Evolutionary conservation across 2,888 invertebrate genomes (phyloP).

Genomic region (Drosophila atripex): DNA sequence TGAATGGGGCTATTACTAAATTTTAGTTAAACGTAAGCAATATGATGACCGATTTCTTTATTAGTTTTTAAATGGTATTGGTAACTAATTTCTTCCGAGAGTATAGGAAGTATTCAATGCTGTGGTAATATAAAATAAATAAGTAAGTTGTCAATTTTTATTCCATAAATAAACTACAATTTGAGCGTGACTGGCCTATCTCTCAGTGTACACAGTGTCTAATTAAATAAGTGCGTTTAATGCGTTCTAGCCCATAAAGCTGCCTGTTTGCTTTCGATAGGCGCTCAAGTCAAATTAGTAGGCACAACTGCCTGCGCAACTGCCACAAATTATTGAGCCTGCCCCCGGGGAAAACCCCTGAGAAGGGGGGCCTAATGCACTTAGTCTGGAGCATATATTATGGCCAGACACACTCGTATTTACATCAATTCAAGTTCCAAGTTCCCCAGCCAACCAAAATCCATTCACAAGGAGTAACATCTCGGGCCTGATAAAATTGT

Average conservation of each 20-base stretch:
- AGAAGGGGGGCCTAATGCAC: conserved; percentile 56
- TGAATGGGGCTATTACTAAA: no score
- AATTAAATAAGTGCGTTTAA: conserved; percentile 26
- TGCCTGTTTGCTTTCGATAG: conserved; percentile 43
- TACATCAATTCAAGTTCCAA: conserved; percentile 52
- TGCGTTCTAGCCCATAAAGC: conserved; percentile 12
- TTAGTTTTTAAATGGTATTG: no score
- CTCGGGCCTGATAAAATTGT: conserved; percentile 67
- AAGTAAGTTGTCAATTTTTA: no score
- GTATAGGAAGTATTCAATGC: no score
- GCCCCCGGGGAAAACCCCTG: conserved; percentile 30
- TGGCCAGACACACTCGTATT: conserved; percentile 30
- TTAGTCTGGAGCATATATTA: conserved; percentile 73
- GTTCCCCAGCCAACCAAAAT: conserved; percentile 7
- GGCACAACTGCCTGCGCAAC: conserved; percentile 62
- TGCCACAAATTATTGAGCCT: conserved; percentile 74
- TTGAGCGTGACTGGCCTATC: not conserved
- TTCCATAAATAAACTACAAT: no score
- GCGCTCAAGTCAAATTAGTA: conserved; percentile 75
- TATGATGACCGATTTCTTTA: no score
- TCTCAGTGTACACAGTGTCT: conserved; percentile 5
- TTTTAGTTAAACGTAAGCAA: no score
- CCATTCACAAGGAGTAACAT: conserved; percentile 28
- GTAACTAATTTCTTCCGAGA: no score
- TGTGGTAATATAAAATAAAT: no score